These are phyloP conservation scores for Sciaenops ocellatus DNA, from an alignment of 2,797 vertebrate genomes.

Conservation along the genomic window DNA sequence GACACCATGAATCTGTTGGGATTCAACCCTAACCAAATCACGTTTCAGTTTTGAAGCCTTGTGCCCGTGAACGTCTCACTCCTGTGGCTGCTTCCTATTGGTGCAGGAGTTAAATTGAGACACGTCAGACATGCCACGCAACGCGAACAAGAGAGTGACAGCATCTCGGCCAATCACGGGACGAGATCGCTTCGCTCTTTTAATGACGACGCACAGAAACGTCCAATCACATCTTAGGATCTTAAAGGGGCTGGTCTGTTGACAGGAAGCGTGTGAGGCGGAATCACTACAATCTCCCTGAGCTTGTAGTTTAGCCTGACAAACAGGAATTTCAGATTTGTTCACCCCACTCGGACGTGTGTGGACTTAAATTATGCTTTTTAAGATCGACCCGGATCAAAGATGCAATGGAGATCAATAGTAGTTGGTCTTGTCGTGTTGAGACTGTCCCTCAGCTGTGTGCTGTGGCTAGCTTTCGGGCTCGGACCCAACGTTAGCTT, in stretches of 20 bases:
- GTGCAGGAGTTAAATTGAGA: conserved; percentile 43
- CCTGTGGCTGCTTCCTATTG: conserved; percentile 72
- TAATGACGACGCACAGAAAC: neutral
- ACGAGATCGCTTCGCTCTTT: accelerated
- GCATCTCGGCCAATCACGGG: conserved; percentile 59
- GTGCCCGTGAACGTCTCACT: conserved; percentile 44
- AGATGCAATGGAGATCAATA: conserved; percentile 97
- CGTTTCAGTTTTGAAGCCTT: neutral
- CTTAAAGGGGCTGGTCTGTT: conserved; percentile 77
- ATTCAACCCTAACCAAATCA: conserved; percentile 10
- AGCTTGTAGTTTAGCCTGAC: conserved; percentile 29
- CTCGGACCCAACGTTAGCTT: conserved; percentile 87
- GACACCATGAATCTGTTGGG: neutral
- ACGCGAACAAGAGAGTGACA: conserved; percentile 60
- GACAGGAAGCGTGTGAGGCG: conserved; percentile 82
- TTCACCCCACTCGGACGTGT: conserved; percentile 32
- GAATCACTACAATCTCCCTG: conserved; percentile 26
- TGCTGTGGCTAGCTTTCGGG: conserved; percentile 89
- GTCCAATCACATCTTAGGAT: conserved; percentile 74
- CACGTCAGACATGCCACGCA: conserved; percentile 72
- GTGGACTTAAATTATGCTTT: conserved; percentile 83
- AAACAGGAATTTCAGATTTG: conserved; percentile 18
- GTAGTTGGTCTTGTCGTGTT: conserved; percentile 92
- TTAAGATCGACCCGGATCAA: conserved; percentile 81
- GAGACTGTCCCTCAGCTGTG: conserved; percentile 90